phyloP scores from a whole-genome alignment of 2,113 vertebrate species.

The Synchiropus splendidus region DNA sequence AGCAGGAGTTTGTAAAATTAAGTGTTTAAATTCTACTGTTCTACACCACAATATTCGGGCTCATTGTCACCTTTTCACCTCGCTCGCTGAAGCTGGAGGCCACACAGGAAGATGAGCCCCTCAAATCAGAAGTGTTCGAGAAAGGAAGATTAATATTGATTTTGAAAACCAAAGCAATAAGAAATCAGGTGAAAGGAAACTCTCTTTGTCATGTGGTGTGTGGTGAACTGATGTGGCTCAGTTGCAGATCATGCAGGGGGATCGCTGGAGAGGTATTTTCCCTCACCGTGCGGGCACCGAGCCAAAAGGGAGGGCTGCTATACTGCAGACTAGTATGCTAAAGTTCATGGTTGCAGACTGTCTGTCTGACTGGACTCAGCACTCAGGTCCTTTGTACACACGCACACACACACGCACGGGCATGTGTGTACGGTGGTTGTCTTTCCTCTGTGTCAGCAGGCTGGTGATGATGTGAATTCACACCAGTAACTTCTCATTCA shows the following conservation, averaged over 20 bases:
- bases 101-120: constrained; percentile 31
- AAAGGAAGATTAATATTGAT: constrained; percentile 27
- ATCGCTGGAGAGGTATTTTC: constrained; percentile 41
- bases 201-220: constrained; percentile 28
- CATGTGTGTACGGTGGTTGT: background rate
- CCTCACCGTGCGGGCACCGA: constrained; percentile 27
- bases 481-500: no score
- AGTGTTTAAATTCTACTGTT: no score
- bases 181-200: constrained; percentile 29
- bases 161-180: constrained; percentile 17
- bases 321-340: constrained; percentile 39
- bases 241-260: constrained; percentile 19
- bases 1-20: no score
- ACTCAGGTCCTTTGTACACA: constrained; percentile 4
- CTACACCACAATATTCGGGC: background rate
- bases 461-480: background rate
- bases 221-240: constrained; percentile 18
- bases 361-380: constrained; percentile 20
- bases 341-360: constrained; percentile 50
- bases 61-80: constrained; percentile 6
- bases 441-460: background rate
- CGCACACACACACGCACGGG: constrained; percentile 2
- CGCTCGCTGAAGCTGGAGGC: constrained; percentile 2
- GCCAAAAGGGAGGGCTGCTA: constrained; percentile 22
- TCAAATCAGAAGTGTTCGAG: constrained; percentile 12